Evolutionary conservation across 2,797 vertebrate species (phyloP).

Genomic region (Aphelocoma californica): DNA sequence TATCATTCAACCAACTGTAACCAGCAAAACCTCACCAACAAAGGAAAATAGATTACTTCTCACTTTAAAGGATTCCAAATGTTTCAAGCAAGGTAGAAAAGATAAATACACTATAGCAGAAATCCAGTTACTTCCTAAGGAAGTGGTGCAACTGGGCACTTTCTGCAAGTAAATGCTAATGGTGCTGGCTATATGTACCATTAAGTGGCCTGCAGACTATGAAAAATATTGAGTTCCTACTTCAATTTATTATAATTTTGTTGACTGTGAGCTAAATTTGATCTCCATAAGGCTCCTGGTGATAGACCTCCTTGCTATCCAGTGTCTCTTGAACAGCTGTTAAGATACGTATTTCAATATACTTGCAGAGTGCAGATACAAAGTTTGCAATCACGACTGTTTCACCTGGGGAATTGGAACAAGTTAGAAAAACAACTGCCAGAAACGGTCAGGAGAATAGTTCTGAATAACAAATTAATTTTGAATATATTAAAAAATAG

Average conservation of each 20-base stretch:
- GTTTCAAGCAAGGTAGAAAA: neutral
- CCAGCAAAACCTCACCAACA: neutral
- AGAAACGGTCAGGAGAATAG: neutral
- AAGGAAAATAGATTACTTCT: neutral
- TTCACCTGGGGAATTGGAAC: neutral
- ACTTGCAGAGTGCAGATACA: neutral
- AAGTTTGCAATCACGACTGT: neutral
- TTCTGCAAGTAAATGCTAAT: neutral
- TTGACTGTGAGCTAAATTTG: neutral
- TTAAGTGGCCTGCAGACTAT: neutral
- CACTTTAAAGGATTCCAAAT: neutral
- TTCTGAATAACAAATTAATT: neutral
- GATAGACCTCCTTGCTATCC: neutral
- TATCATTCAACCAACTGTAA: neutral
- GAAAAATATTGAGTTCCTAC: neutral
- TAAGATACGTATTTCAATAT: neutral
- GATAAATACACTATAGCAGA: neutral
- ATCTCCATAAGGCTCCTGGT: neutral
- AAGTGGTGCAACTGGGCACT: neutral
- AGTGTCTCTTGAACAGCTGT: neutral
- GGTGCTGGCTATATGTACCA: fast-evolving
- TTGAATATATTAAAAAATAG: neutral
- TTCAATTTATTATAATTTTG: neutral
- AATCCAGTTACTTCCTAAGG: neutral
- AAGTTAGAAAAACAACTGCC: neutral